These are phyloP conservation scores for Thysanoteuthis rhombus DNA, from an alignment of 2,888 invertebrate genomes.

Conservation along the genomic window DNA sequence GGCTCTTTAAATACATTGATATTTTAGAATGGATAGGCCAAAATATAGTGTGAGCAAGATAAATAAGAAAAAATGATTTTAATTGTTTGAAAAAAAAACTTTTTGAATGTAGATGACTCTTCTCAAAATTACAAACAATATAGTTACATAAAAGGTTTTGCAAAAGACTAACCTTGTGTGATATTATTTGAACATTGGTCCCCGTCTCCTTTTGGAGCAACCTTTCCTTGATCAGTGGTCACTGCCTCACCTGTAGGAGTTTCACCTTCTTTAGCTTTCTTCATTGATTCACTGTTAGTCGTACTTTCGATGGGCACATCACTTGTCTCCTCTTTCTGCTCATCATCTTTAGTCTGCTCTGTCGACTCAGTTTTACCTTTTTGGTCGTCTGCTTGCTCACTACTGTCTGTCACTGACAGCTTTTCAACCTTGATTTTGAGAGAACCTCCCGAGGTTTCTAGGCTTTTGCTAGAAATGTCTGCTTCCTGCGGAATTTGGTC, in stretches of 20 bases:
- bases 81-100: too few species aligned
- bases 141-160: background rate
- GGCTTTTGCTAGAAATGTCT: background rate
- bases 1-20: too few species aligned
- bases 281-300: conserved; percentile 28
- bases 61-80: too few species aligned
- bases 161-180: background rate
- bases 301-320: conserved; percentile 24
- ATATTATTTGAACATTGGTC: background rate
- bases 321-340: conserved; percentile 25
- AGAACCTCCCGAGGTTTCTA: background rate
- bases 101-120: too few species aligned
- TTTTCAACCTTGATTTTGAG: conserved; percentile 32
- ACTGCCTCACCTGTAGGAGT: conserved; percentile 35
- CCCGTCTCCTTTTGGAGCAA: background rate
- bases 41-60: too few species aligned
- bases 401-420: conserved; percentile 1
- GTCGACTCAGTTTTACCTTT: conserved; percentile 24
- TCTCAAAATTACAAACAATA: too few species aligned
- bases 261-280: conserved; percentile 20
- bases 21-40: too few species aligned
- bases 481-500: background rate
- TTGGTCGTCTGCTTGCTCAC: conserved; percentile 18
- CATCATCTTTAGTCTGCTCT: conserved; percentile 29
- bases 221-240: conserved; percentile 19